These are phyloP conservation scores for Cotesia vestalis DNA, from an alignment of 1,140 invertebrate genomes.

Conservation along the genomic window DNA sequence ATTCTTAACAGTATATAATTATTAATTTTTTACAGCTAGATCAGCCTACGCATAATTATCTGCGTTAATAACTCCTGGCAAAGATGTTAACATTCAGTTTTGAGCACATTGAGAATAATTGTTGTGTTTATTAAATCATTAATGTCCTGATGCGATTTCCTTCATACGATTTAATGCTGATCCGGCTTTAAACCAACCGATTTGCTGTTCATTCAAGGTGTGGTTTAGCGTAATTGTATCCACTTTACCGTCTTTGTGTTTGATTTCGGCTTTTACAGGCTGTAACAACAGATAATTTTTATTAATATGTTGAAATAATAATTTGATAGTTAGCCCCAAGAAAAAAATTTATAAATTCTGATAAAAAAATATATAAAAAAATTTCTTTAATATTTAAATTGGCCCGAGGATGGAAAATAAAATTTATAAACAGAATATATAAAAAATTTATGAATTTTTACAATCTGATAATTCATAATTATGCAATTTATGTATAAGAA, in stretches of 20 bases:
- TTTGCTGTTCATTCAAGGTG: slow-evolving; percentile 96
- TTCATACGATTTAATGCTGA: slow-evolving; percentile 99
- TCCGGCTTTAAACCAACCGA: slow-evolving; percentile 98
- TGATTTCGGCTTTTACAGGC: slow-evolving; percentile 90
- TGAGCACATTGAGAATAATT: background rate
- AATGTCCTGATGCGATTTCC: slow-evolving; percentile 69
- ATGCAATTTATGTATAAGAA: too few species aligned
- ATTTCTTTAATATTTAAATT: too few species aligned
- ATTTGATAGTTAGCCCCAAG: too few species aligned
- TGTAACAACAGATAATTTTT: slow-evolving; percentile 58
- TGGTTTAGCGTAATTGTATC: slow-evolving; percentile 93
- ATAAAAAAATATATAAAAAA: too few species aligned
- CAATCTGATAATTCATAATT: too few species aligned
- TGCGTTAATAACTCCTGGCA: slow-evolving; percentile 38
- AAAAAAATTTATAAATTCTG: too few species aligned
- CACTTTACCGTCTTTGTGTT: slow-evolving; percentile 87
- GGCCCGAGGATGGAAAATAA: too few species aligned
- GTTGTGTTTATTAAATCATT: slow-evolving; percentile 35
- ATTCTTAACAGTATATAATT: slow-evolving; percentile 5
- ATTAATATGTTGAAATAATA: background rate
- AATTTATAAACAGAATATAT: too few species aligned
- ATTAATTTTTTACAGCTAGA: slow-evolving; percentile 23
- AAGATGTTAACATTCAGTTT: background rate
- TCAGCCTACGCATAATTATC: slow-evolving; percentile 47
- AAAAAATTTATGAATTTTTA: too few species aligned